Evolutionary conservation across 1,140 invertebrate genomes (phyloP), one percentile per base, ranked within the genome.

Genomic region (Pogonomyrmex californicus): DNA sequence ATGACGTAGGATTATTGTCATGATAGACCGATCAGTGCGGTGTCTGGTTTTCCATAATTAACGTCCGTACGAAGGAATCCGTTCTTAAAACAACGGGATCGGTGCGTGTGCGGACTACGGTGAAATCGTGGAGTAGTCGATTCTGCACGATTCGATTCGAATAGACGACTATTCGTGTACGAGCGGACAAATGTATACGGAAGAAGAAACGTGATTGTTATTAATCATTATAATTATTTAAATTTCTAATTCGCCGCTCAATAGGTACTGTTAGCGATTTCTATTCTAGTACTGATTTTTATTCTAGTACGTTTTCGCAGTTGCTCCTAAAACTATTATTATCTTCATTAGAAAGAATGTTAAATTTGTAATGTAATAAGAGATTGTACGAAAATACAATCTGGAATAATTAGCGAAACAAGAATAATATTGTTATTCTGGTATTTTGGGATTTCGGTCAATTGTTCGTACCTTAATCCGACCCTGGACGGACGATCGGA

Each of bases 51-150:
- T 92, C 89, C 88, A 89, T 91, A 92, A 92, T 92, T 92, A 92
- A 91, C 85, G 91, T 90, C 85, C 81, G 76, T 71, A 88, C 82
- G 88, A 81, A 77, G 89, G 88, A 23, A 91, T 63, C 77, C 65
- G 76, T 65, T 91, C 92, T 91, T 93, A 91, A 93, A 92, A 92
- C 91, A 93, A 92, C 88, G 85, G 85, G 87, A 90, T 81, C 81
- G 68, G 79, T 76, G 85, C 92, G 92, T 93, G 86, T 78, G 68
- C 79, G 14, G 87, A 92, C 86, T 91, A 68, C 83, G 36, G 38
- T 38, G 73, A 41, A 51, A 17, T 60, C 51, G 41, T 82, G 38
- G 17, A 73, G 38, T 6, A 54, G 63, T 14, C 47, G n/a, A 68
- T 81, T 83, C 54, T 54, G 79, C 66, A 41, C 30, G 66, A 83